Evolutionary conservation across 2,888 invertebrate genomes (phyloP).

Genomic region (Lordiphosa andalusiaca): DNA sequence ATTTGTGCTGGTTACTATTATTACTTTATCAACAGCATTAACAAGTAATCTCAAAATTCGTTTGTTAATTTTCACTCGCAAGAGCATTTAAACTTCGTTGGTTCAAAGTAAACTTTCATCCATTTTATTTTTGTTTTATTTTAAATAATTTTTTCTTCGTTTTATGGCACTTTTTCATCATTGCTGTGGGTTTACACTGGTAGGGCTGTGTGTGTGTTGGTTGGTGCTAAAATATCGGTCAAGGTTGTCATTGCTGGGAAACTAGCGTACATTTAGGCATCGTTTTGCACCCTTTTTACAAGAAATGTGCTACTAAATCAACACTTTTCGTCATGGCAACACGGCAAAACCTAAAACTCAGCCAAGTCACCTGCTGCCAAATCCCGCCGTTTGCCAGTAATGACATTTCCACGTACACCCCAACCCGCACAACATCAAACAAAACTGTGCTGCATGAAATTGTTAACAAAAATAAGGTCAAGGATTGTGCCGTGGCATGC

Average conservation of each 20-base stretch:
- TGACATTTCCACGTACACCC: conserved; percentile 43
- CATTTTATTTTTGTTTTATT: background rate
- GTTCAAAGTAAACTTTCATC: background rate
- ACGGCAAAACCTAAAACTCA: background rate
- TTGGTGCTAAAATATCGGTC: conserved; percentile 64
- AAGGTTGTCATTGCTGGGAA: conserved; percentile 43
- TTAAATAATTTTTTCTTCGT: conserved; percentile 13
- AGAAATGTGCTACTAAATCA: conserved; percentile 50
- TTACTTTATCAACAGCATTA: too few species aligned
- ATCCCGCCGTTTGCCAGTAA: conserved; percentile 40
- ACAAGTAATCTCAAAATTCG: too few species aligned
- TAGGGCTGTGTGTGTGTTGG: conserved; percentile 24
- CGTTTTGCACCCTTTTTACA: conserved; percentile 42
- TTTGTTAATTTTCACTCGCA: too few species aligned
- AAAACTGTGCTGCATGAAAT: conserved; percentile 32
- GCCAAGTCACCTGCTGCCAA: conserved; percentile 17
- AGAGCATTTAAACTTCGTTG: background rate
- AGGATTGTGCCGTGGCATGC: conserved; percentile 45
- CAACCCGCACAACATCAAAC: background rate
- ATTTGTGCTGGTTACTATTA: too few species aligned
- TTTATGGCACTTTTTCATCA: conserved; percentile 45
- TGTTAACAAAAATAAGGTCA: conserved; percentile 55
- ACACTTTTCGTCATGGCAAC: conserved; percentile 37
- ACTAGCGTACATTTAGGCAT: conserved; percentile 35
- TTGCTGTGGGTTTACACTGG: conserved; percentile 4